Evolutionary conservation across 2,888 invertebrate species (phyloP), one percentile per base, ranked within the genome.

Genomic region (Thelaira solivaga): DNA sequence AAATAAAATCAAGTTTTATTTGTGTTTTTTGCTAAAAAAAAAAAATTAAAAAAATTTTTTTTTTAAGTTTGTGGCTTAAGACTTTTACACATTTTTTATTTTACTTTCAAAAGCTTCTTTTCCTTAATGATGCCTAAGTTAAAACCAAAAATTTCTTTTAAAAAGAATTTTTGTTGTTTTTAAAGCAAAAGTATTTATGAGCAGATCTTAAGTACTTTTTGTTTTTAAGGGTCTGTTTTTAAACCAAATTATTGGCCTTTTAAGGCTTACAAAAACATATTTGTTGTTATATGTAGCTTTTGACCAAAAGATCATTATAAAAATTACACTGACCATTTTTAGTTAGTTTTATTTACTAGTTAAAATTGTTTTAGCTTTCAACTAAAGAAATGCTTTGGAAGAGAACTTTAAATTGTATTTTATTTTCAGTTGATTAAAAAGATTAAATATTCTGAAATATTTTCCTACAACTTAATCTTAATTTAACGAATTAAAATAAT

Each of bases 1-100:
- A 67, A 67, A 74, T 75, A 62, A 68, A 68, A 39, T 68, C 51
- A 36, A 57, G 55, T 64, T 34, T 67, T 41, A 24, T 1, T 47
- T 36, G 11, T 22, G 20, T 67, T 43, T 11, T 10, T 22, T 39
- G 36, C 18, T 51, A 41, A 2, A 34, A 4, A n/a, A 18, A 7
- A 31, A 26, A 24, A 34, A 67, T 55, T 34, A 55, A 43, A 3
- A 4, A 22, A 18, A 18, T 57, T 4, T n/a, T 10, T 47, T 51
- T 22, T 11, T 8, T 10, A 29, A 18, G 51, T 67, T 61, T 67
- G 11, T 57, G n/a, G 24, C 64, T 59, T 69, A 76, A 71, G 64
- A 59, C 43, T 76, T 69, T 51, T 67, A 43, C 22, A 53, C 16
- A n/a, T n/a, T n/a, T n/a, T 67, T 55, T 43, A 26, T 31, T 53